A percentile compares a stretch with the other conserved stretches of the same genome.
These are phyloP conservation scores for Amblyopsis hoosieri DNA, from an alignment of 2,797 vertebrate species.

Conservation along the genomic window DNA sequence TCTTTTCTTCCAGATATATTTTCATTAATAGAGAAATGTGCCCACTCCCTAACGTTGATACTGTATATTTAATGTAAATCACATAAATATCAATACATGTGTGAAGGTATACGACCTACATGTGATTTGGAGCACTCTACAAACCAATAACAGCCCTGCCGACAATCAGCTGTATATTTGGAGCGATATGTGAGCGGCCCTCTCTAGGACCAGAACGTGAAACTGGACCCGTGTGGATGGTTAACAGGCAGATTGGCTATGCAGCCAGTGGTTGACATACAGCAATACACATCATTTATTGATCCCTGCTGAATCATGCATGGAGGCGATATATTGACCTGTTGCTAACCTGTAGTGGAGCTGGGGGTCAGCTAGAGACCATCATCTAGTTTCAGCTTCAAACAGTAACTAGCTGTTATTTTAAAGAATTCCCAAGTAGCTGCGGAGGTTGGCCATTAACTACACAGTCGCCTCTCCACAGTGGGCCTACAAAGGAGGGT, in stretches of 20 bases:
- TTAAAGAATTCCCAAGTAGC: too few species aligned
- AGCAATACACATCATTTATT: conserved; percentile 45
- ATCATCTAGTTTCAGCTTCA: background rate
- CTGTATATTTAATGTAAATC: too few species aligned
- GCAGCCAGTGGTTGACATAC: conserved; percentile 11
- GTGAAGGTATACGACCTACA: too few species aligned
- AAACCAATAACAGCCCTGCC: too few species aligned
- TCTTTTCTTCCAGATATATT: background rate
- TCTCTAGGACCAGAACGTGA: conserved; percentile 26
- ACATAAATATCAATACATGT: too few species aligned
- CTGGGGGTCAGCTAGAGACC: background rate
- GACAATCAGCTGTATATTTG: background rate
- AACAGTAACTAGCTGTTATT: too few species aligned
- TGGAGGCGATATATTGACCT: background rate
- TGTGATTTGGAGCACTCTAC: too few species aligned
- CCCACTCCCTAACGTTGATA: too few species aligned
- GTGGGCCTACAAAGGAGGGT: too few species aligned
- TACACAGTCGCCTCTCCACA: too few species aligned
- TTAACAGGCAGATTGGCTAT: conserved; percentile 10
- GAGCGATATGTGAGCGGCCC: background rate
- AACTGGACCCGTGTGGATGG: conserved; percentile 15
- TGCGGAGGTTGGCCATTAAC: too few species aligned
- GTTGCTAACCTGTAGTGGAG: background rate
- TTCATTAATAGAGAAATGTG: too few species aligned
- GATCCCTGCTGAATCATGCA: conserved; percentile 33